phyloP scores from a whole-genome alignment of 2,797 vertebrate species.

The Typhlichthys subterraneus region DNA sequence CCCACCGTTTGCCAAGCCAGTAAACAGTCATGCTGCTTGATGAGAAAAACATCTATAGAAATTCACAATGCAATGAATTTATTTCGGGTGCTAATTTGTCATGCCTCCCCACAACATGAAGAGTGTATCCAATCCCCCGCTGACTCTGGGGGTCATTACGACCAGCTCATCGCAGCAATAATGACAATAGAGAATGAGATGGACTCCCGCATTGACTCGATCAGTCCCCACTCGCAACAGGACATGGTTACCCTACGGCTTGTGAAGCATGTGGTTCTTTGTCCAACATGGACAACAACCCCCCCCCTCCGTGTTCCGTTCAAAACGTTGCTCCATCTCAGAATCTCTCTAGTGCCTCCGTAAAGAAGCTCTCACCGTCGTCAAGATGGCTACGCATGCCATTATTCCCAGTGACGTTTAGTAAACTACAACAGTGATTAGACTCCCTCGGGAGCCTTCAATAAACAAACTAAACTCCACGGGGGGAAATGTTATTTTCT shows the following conservation, averaged over 20 bases:
- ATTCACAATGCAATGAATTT: conserved; percentile 51
- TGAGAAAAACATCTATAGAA: conserved; percentile 72
- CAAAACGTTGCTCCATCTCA: conserved; percentile 22
- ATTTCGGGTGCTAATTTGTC: conserved; percentile 77
- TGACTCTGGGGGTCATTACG: conserved; percentile 68
- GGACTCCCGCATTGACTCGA: conserved; percentile 79
- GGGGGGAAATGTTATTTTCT: conserved; percentile 15
- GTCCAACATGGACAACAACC: conserved; percentile 49
- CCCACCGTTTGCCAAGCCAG: conserved; percentile 63
- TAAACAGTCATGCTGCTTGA: conserved; percentile 73
- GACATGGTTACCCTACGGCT: conserved; percentile 70
- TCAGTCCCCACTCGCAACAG: conserved; percentile 70
- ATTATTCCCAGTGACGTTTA: conserved; percentile 6
- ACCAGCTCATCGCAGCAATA: conserved; percentile 66
- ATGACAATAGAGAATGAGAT: conserved; percentile 69
- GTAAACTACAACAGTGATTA: conserved; percentile 5
- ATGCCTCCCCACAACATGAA: conserved; percentile 68
- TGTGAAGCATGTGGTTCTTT: conserved; percentile 64
- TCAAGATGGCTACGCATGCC: conserved; percentile 9
- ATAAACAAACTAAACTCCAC: not conserved
- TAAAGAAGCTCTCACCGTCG: conserved; percentile 28
- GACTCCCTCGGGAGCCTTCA: not conserved
- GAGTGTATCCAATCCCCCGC: conserved; percentile 60
- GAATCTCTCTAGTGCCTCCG: conserved; percentile 21
- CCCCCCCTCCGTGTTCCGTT: conserved; percentile 39